A percentile compares a stretch with the other conserved stretches of the same genome.
These are phyloP conservation scores for Chesias legatella DNA, from an alignment of 2,888 invertebrate genomes.

Conservation along the genomic window DNA sequence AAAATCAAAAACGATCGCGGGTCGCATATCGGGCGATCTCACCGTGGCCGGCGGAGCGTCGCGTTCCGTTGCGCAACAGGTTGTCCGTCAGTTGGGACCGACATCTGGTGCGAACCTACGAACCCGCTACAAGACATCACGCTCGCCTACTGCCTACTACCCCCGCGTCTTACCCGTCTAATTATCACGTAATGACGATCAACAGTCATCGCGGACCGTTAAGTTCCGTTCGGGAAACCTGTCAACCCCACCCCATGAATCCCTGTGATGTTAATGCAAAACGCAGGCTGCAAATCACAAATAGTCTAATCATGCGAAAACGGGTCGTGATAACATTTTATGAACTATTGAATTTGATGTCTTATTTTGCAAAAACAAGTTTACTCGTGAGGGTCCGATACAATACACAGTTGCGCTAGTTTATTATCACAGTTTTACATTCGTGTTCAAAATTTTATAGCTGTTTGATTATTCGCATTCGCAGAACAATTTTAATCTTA, in stretches of 20 bases:
- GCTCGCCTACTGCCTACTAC: conserved; percentile 36
- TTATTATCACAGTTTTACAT: neutral
- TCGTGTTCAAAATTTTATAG: no score
- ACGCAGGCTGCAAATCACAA: conserved; percentile 63
- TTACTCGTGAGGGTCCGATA: conserved; percentile 23
- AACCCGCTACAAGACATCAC: conserved; percentile 47
- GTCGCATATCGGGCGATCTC: conserved; percentile 65
- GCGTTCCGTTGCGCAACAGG: conserved; percentile 77
- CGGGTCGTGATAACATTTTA: conserved; percentile 52
- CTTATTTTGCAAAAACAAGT: conserved; percentile 33
- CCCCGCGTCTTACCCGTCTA: conserved; percentile 72
- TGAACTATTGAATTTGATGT: conserved; percentile 33
- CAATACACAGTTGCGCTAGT: conserved; percentile 9
- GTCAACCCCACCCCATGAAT: conserved; percentile 55
- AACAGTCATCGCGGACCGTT: conserved; percentile 74
- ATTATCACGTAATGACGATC: conserved; percentile 55
- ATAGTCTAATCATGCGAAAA: conserved; percentile 68
- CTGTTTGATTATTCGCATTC: no score
- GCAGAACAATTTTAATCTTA: no score
- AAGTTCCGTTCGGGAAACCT: conserved; percentile 74
- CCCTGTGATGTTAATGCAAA: conserved; percentile 50
- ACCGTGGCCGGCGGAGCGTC: conserved; percentile 64
- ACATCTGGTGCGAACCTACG: conserved; percentile 66
- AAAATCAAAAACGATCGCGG: conserved; percentile 60
- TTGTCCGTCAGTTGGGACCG: conserved; percentile 69